A percentile compares a stretch with the other conserved stretches of the same genome.
These are phyloP conservation scores for Ladona fulva DNA, from an alignment of 1,140 invertebrate species.

Conservation along the genomic window DNA sequence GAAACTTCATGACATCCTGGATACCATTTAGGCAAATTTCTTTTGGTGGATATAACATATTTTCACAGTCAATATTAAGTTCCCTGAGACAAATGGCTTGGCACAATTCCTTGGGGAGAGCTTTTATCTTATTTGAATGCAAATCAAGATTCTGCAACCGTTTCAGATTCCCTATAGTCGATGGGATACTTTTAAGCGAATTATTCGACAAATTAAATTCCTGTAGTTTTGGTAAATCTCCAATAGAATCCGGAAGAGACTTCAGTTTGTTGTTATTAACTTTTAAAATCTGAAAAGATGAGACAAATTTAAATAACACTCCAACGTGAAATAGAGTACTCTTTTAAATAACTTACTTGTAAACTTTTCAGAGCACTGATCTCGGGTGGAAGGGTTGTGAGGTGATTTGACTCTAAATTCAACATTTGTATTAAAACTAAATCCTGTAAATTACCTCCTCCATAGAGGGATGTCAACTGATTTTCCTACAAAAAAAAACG, in stretches of 20 bases:
- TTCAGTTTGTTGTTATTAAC: slow-evolving; percentile 53
- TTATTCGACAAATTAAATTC: slow-evolving; percentile 63
- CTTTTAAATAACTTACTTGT: slow-evolving; percentile 34
- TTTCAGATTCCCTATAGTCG: slow-evolving; percentile 50
- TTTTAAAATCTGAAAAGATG: slow-evolving; percentile 48
- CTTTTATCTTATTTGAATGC: slow-evolving; percentile 26
- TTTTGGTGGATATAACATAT: slow-evolving; percentile 51
- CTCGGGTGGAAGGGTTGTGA: slow-evolving; percentile 49
- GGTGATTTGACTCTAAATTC: slow-evolving; percentile 60
- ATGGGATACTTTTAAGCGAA: slow-evolving; percentile 53
- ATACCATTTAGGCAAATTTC: slow-evolving; percentile 48
- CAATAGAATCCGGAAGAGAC: slow-evolving; percentile 56
- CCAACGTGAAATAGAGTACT: neutral
- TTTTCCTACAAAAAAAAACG: slow-evolving; percentile 50
- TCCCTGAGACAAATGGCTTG: slow-evolving; percentile 44
- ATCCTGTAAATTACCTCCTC: slow-evolving; percentile 59
- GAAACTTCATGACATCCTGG: slow-evolving; percentile 55
- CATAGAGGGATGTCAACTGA: slow-evolving; percentile 52
- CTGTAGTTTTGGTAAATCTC: slow-evolving; percentile 47
- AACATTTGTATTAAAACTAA: slow-evolving; percentile 56
- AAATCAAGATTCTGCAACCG: slow-evolving; percentile 47
- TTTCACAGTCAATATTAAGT: slow-evolving; percentile 50
- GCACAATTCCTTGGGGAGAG: slow-evolving; percentile 43
- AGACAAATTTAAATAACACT: slow-evolving; percentile 14
- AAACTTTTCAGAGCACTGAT: slow-evolving; percentile 52